Conservation (phyloP, 1,140 invertebrate genomes). For the Drosophila cardini region DNA sequence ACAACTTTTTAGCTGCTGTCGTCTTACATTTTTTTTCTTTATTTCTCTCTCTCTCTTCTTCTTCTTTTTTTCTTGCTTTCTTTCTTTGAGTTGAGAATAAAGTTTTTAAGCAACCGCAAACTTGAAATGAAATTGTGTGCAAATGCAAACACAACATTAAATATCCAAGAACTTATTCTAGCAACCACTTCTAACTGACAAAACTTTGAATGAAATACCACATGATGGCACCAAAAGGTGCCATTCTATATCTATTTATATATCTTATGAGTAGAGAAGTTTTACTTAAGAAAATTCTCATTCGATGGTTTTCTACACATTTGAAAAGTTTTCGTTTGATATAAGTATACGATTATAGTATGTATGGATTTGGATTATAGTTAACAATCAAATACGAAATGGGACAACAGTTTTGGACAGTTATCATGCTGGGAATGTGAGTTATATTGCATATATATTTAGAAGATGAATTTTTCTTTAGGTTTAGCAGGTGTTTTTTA, state of each 20-base stretch:
- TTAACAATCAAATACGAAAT: neutral
- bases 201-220: constrained; percentile 51
- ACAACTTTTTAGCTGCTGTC: constrained; percentile 59
- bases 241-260: constrained; percentile 5
- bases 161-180: constrained; percentile 52
- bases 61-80: no score
- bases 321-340: constrained; percentile 3
- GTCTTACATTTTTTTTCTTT: constrained; percentile 27
- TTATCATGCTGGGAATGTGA: constrained; percentile 24
- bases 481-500: constrained; percentile 3
- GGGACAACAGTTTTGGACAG: constrained; percentile 3
- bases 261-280: neutral
- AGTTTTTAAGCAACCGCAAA: constrained; percentile 52
- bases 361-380: neutral
- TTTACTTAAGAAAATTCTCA: neutral
- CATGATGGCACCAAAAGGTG: constrained; percentile 18
- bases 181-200: constrained; percentile 56
- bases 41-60: constrained; percentile 14
- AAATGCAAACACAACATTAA: constrained; percentile 63
- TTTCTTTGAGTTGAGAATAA: constrained; percentile 26
- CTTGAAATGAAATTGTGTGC: constrained; percentile 57
- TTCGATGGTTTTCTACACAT: neutral
- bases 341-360: constrained; percentile 9
- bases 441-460: constrained; percentile 6
- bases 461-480: neutral